A percentile compares a stretch with the other conserved stretches of the same genome.
Evolutionary conservation across 2,888 invertebrate species (phyloP).

Genomic region (Odontocolon sp.): DNA sequence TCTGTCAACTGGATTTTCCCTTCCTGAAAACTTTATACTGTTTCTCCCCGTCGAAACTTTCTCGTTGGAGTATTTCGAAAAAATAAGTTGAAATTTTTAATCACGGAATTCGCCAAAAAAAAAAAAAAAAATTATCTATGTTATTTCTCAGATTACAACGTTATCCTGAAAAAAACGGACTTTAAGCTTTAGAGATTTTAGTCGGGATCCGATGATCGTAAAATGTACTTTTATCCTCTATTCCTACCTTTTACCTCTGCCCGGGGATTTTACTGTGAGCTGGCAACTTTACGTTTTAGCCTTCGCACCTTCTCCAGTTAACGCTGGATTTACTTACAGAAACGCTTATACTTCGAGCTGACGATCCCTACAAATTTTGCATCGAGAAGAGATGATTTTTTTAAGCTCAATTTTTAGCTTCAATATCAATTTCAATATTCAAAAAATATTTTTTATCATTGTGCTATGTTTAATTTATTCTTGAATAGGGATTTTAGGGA

Average conservation of each 20-base stretch:
- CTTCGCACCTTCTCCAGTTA: slow-evolving; percentile 1
- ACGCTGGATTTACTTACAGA: not conserved
- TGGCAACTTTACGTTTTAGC: not conserved
- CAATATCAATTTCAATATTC: not conserved
- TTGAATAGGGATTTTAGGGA: too few relatives aligned
- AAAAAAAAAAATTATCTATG: not conserved
- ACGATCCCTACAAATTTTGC: slow-evolving; percentile 31
- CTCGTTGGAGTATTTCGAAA: not conserved
- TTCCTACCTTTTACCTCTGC: not conserved
- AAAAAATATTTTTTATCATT: not conserved
- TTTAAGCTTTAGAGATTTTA: slow-evolving; percentile 2
- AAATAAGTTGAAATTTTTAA: not conserved
- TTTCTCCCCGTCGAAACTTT: not conserved
- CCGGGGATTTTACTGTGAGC: not conserved
- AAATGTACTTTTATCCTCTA: not conserved
- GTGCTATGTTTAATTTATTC: too few relatives aligned
- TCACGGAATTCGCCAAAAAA: too few relatives aligned
- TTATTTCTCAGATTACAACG: not conserved
- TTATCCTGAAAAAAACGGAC: not conserved
- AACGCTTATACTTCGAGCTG: not conserved
- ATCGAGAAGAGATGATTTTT: not conserved
- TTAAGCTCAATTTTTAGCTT: not conserved
- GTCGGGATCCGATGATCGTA: not conserved
- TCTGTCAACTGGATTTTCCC: not conserved
- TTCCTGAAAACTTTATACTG: not conserved